Percentiles rank a stretch among this genome's conserved stretches.
Conservation (phyloP, 2,113 vertebrate genomes). For the Periophthalmodon schlosseri region DNA sequence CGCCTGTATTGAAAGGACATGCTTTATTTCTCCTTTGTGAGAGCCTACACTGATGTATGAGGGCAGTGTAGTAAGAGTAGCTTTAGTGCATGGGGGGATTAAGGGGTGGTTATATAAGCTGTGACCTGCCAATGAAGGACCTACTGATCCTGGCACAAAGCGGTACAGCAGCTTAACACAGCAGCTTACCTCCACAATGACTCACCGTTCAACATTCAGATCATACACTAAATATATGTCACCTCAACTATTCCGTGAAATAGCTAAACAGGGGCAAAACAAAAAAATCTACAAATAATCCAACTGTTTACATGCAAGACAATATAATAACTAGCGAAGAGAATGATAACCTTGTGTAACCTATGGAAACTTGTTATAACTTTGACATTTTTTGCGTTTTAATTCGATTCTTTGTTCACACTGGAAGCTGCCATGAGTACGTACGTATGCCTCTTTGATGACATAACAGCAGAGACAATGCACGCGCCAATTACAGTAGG, state of each 20-base stretch:
- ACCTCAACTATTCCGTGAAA: background rate
- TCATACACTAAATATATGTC: background rate
- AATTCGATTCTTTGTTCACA: background rate
- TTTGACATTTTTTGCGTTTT: background rate
- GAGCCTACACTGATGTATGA: constrained; percentile 14
- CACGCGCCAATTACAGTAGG: background rate
- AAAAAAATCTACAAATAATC: background rate
- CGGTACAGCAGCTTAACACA: constrained; percentile 55
- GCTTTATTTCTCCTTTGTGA: constrained; percentile 7
- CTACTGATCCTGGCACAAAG: constrained; percentile 57
- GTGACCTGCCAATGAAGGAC: constrained; percentile 61
- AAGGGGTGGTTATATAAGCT: constrained; percentile 65
- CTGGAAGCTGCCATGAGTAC: background rate
- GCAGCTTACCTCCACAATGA: constrained; percentile 58
- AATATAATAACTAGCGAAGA: background rate
- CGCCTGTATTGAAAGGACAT: background rate
- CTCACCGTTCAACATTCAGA: constrained; percentile 37
- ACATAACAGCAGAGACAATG: constrained; percentile 11
- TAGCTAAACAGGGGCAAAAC: background rate
- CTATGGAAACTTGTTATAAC: background rate
- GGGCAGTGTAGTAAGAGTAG: constrained; percentile 37
- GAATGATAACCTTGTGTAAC: background rate
- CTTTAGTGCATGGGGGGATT: constrained; percentile 51
- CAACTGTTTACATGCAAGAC: background rate
- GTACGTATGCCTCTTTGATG: background rate